Base-by-base conservation (phyloP, 1,140 invertebrate genomes). In the Holotrichia oblita region DNA sequence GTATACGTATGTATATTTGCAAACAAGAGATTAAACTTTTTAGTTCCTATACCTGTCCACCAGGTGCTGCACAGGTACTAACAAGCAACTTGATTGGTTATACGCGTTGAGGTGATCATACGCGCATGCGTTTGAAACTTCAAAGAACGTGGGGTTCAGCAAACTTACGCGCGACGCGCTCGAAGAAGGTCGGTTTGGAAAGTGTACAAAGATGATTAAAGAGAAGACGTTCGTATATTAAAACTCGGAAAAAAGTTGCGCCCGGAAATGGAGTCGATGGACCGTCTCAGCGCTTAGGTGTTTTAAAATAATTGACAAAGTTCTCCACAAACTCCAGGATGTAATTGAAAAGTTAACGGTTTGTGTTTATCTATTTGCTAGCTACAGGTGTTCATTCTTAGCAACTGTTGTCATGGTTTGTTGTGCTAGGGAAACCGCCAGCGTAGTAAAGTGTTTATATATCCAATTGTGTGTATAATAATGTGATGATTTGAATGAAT, bases 291-390 rank as follows among this genome's bases (percentile, higher is more conserved):
- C 8, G 12, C 22, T 14, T 69, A 9, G 17, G 22, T 69, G 22
- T 69, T 69, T 9, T 27, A 69, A 69, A 69, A 69, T 12, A 9
- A 34, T 34, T 27, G 27, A 27, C 61, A 27, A 69, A 27, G 61
- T 69, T 69, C 48, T 69, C 61, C 27, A 14, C 61, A 20, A 34
- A 69, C 61, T 69, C 61, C 20, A 69, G 61, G 27, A 69, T 69
- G 61, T 69, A 69, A 69, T 34, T 27, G 61, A 69, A 69, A 69
- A 69, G 61, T 69, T 69, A 69, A 69, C 61, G 61, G 61, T 69
- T 69, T 69, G 61, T 69, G 61, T 69, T 69, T 69, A 69, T 69
- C 61, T 69, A 69, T 69, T 69, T 69, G 61, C 61, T 69, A 69
- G 61, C 61, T 22, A 69, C 22, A 69, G 48, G 61, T 69, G 61